Evolutionary conservation across 1,140 invertebrate genomes (phyloP).

Genomic region (Aphelinus atriplicis): DNA sequence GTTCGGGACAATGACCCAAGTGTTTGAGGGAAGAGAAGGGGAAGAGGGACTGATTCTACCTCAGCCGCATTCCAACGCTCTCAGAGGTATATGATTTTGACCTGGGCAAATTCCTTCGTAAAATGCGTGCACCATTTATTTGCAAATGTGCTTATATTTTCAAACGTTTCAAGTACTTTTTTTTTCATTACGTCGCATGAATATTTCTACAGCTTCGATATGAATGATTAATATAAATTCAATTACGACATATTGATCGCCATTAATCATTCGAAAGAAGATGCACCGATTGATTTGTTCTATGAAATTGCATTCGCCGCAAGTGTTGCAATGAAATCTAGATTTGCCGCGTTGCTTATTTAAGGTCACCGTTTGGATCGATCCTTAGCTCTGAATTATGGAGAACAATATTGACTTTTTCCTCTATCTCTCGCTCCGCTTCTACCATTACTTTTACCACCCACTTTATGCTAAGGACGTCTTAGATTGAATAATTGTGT

Average conservation of each 20-base stretch:
- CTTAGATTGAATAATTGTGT: background rate
- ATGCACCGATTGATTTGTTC: background rate
- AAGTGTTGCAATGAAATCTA: conserved; percentile 13
- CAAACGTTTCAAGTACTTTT: background rate
- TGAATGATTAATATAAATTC: no score
- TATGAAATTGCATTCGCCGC: background rate
- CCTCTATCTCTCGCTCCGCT: conserved; percentile 10
- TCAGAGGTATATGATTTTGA: conserved; percentile 60
- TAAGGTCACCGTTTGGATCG: conserved; percentile 31
- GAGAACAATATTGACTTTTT: conserved; percentile 27
- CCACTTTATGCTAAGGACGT: background rate
- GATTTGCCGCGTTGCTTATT: conserved; percentile 20
- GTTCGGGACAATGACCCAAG: conserved; percentile 43
- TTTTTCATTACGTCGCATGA: no score
- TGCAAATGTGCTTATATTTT: background rate
- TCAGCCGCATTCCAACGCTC: conserved; percentile 49
- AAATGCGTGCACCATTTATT: background rate
- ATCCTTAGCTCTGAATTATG: conserved; percentile 34
- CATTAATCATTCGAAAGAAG: no score
- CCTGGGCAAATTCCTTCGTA: conserved; percentile 49
- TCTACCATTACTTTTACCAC: background rate
- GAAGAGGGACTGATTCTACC: conserved; percentile 46
- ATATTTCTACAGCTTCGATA: no score
- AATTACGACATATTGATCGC: no score
- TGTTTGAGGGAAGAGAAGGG: conserved; percentile 33